Percentiles rank a stretch among this genome's conserved stretches.
phyloP scores from a whole-genome alignment of 2,888 invertebrate species.

The Agrilus mali region DNA sequence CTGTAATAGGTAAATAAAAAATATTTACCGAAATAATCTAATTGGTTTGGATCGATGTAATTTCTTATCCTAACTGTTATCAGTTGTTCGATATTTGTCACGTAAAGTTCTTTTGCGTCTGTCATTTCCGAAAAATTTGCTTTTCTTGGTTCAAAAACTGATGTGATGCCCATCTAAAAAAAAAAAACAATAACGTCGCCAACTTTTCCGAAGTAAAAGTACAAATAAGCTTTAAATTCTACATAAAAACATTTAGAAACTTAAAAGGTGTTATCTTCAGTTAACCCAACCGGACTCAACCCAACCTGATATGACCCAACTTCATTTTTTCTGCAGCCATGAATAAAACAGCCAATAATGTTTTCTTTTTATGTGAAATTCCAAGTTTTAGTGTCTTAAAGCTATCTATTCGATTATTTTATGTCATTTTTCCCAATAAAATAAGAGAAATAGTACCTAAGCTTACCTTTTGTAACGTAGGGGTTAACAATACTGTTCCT shows the following conservation, averaged over 20 bases:
- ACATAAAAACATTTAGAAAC: no score
- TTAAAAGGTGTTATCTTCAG: no score
- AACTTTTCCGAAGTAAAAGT: not conserved
- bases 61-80: slow-evolving; percentile 74
- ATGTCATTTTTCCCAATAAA: no score
- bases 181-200: slow-evolving; percentile 3
- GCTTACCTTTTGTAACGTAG: slow-evolving; percentile 66
- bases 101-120: slow-evolving; percentile 60
- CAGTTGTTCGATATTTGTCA: slow-evolving; percentile 72
- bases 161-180: slow-evolving; percentile 58
- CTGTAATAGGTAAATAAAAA: not conserved
- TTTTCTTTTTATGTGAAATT: no score
- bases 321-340: no score
- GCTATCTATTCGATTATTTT: no score
- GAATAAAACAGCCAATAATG: no score
- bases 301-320: no score
- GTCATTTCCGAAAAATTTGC: slow-evolving; percentile 74
- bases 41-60: slow-evolving; percentile 46
- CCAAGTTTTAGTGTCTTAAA: no score
- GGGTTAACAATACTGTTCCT: slow-evolving; percentile 68
- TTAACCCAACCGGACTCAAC: no score
- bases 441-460: not conserved
- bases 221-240: no score
- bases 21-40: slow-evolving; percentile 35
- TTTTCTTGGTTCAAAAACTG: slow-evolving; percentile 69